Percentiles rank a stretch among this genome's conserved stretches.
Evolutionary conservation across 2,888 invertebrate species (phyloP).

Genomic region (Alviniconcha strummeri): DNA sequence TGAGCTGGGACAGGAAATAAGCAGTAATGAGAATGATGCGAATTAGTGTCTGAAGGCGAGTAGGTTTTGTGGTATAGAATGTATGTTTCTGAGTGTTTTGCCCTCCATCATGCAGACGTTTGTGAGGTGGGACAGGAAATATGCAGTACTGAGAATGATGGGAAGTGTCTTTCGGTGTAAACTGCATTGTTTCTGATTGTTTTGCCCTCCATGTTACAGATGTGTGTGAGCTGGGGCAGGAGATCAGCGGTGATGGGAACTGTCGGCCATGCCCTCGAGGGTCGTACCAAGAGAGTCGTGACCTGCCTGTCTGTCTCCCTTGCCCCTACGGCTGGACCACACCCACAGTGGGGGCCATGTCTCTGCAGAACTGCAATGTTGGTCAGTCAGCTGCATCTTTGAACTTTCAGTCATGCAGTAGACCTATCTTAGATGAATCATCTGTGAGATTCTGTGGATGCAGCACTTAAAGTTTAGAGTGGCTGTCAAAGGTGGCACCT

Average conservation of each 20-base stretch:
- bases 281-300: conserved; percentile 92
- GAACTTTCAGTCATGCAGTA: too few relatives aligned
- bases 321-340: conserved; percentile 97
- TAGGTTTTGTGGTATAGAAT: too few relatives aligned
- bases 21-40: too few relatives aligned
- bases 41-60: too few relatives aligned
- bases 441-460: too few relatives aligned
- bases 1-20: too few relatives aligned
- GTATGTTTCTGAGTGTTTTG: too few relatives aligned
- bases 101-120: conserved; percentile 42
- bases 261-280: conserved; percentile 95
- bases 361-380: conserved; percentile 66
- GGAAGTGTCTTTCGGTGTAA: too few relatives aligned
- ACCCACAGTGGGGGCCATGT: conserved; percentile 84
- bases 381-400: conserved; percentile 41
- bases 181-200: too few relatives aligned
- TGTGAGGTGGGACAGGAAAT: conserved; percentile 58
- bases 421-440: too few relatives aligned
- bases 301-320: conserved; percentile 90
- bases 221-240: conserved; percentile 55
- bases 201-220: conserved; percentile 40
- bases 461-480: too few relatives aligned
- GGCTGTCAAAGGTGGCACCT: too few relatives aligned
- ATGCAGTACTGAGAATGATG: conserved; percentile 67
- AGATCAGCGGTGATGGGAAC: conserved; percentile 70